Evolutionary conservation across 2,113 vertebrate species (phyloP).

Genomic region (Halcyon malimbica): DNA sequence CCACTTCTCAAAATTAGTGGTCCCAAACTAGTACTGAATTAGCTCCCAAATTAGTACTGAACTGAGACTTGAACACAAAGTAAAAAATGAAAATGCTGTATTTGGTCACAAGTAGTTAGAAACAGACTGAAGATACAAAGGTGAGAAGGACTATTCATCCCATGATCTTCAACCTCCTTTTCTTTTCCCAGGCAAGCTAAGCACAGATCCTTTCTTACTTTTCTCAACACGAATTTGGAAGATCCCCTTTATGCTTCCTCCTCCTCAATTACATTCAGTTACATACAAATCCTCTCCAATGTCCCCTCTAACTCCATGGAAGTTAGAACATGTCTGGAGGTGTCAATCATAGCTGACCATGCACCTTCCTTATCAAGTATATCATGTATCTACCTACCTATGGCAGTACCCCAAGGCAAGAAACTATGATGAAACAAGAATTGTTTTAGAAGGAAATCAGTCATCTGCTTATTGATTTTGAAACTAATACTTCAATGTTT

Average conservation of each 20-base stretch:
- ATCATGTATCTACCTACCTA: not conserved
- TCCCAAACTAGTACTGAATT: not conserved
- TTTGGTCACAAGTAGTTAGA: not conserved
- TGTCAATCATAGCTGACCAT: accelerated
- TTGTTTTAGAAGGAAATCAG: not conserved
- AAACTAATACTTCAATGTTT: not conserved
- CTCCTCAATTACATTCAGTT: not conserved
- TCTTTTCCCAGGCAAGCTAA: not conserved
- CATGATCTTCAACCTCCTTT: not conserved
- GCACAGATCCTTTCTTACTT: not conserved
- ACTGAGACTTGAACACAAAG: not conserved
- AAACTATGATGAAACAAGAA: not conserved
- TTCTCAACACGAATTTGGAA: not conserved
- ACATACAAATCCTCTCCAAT: accelerated
- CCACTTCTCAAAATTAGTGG: not conserved
- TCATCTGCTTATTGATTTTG: accelerated
- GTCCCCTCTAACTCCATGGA: not conserved
- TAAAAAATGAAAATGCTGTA: not conserved
- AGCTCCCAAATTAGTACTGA: not conserved
- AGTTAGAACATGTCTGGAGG: accelerated
- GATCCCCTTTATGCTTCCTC: not conserved
- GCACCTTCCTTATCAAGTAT: not conserved
- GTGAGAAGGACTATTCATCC: not conserved
- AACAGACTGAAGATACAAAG: not conserved
- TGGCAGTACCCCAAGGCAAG: not conserved